These are phyloP conservation scores for Luehdorfia chinensis DNA, from an alignment of 1,140 invertebrate genomes.

Conservation along the genomic window DNA sequence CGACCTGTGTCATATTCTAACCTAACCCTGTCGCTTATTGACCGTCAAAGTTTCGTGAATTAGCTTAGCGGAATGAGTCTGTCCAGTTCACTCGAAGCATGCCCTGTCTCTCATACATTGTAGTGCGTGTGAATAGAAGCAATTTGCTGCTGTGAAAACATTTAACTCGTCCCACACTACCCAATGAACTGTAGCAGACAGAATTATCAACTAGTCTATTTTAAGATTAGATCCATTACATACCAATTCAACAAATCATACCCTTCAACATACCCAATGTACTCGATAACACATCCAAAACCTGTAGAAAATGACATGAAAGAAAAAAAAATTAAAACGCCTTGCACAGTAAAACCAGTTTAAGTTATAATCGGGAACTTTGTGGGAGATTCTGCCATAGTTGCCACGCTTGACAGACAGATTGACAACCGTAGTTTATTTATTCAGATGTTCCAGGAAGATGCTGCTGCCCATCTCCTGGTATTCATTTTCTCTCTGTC, in stretches of 20 bases:
- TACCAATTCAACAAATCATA: neutral
- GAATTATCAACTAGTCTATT: neutral
- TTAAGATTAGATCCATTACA: too few species aligned
- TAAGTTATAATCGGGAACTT: neutral
- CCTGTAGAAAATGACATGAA: neutral
- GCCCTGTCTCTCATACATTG: constrained; percentile 33
- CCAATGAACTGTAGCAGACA: neutral
- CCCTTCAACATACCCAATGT: neutral
- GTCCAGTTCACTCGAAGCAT: constrained; percentile 39
- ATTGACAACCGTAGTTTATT: too few species aligned
- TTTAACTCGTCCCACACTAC: constrained; percentile 3
- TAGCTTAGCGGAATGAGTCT: constrained; percentile 35
- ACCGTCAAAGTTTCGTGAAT: constrained; percentile 36
- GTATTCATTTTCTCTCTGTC: too few species aligned
- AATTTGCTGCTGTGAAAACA: constrained; percentile 51
- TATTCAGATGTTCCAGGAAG: too few species aligned
- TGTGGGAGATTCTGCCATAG: too few species aligned
- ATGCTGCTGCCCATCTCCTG: too few species aligned
- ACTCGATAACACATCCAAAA: neutral
- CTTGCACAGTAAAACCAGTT: neutral
- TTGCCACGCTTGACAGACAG: too few species aligned
- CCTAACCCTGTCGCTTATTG: constrained; percentile 37
- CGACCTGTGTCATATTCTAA: constrained; percentile 1
- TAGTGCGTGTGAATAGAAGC: constrained; percentile 44
- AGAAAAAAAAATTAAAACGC: neutral